Base-by-base conservation (phyloP, 1,140 invertebrate genomes). In the Ips typographus region DNA sequence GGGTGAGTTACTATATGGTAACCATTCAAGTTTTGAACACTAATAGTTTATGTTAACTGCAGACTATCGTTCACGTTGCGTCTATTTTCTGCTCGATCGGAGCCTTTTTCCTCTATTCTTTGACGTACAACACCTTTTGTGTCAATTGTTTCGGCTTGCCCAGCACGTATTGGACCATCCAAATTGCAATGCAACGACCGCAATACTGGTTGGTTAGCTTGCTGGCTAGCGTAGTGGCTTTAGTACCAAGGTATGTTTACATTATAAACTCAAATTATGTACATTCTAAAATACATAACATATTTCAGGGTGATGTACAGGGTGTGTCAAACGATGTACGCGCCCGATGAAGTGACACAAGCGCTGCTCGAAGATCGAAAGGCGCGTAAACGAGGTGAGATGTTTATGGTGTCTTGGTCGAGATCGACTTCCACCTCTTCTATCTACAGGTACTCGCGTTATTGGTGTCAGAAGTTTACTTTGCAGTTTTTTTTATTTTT, bases 161-260 rank as follows among this genome's bases (percentile, higher is more conserved):
- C 39, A 92, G 89, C 75, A 94, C 92, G 36, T 95, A 91, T 82
- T 92, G 90, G 89, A 92, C 96, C 37, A 90, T 96, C 80, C 89
- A 91, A 78, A 86, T 88, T 77, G 89, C 92, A 38, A 84, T 96
- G 72, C 80, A 79, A 43, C 88, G 90, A 65, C 85, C 88, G 2
- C 83, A 87, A 6, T 94, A 93, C 84, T 96, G 93, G 90, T 84
- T 94, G 37, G 87, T 91, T 42, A 86, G 95, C 43, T 67, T 91
- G 42, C 79, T 97, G 52, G 88, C 91, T 51, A 86, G 89, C 41
- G 88, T 94, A 37, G 81, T 93, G 38, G 90, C 94, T 53, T 82
- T 96, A 41, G 81, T 95, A 72, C 95, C 95, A 47, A 92, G 94
- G 94, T 96, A 85, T 82, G 72, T 40, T 49, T 58, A n/a, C 39